phyloP scores from a whole-genome alignment of 2,888 invertebrate genomes.

The Sphaerophoria taeniata region DNA sequence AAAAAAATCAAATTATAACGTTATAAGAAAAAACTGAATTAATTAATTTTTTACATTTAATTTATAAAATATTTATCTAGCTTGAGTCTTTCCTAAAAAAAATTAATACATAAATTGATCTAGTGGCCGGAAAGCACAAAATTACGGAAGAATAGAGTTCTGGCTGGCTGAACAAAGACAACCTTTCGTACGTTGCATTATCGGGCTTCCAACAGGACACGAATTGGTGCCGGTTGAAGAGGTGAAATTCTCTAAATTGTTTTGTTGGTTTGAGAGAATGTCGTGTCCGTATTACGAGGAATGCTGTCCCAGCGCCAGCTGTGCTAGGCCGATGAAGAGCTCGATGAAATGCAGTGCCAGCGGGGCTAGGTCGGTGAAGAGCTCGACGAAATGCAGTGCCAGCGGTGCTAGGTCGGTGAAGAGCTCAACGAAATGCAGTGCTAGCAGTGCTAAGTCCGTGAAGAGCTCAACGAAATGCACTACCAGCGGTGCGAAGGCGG shows the following conservation, averaged over 20 bases:
- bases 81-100: background rate
- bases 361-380: too few species aligned
- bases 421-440: too few species aligned
- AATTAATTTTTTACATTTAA: too few species aligned
- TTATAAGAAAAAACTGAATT: too few species aligned
- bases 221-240: background rate
- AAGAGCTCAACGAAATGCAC: too few species aligned
- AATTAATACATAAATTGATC: background rate
- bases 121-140: background rate
- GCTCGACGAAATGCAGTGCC: too few species aligned
- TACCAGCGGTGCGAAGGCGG: conserved; percentile 77
- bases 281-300: conserved; percentile 82
- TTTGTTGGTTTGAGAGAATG: conserved; percentile 82
- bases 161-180: background rate
- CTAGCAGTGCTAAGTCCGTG: too few species aligned
- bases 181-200: conserved; percentile 78
- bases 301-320: conserved; percentile 23
- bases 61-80: too few species aligned
- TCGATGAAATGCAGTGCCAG: too few species aligned
- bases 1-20: too few species aligned
- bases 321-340: too few species aligned
- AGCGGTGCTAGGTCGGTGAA: too few species aligned
- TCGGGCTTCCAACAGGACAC: conserved; percentile 79
- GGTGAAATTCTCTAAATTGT: conserved; percentile 45
- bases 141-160: background rate